phyloP scores from a whole-genome alignment of 2,113 vertebrate species.

The Setophaga kirtlandii region DNA sequence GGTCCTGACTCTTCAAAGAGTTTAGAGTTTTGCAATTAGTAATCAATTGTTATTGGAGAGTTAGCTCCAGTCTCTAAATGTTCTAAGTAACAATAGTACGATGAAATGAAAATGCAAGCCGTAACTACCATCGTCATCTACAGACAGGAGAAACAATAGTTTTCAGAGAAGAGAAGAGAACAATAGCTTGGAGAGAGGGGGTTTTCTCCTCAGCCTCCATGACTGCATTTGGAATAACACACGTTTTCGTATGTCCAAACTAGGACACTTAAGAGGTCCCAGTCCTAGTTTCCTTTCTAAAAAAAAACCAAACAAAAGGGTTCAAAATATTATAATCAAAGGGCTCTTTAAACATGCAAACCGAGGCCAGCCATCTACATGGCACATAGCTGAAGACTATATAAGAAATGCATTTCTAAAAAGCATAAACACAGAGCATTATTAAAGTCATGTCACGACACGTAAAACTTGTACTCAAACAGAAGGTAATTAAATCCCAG shows the following conservation, averaged over 20 bases:
- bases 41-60: not conserved
- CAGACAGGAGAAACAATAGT: not conserved
- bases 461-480: not conserved
- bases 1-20: not conserved
- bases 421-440: not conserved
- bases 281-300: not conserved
- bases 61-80: not conserved
- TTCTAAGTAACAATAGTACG: not conserved
- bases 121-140: not conserved
- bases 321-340: not conserved
- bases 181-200: not conserved
- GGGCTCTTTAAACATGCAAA: not conserved
- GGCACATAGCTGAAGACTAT: not conserved
- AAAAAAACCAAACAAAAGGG: not conserved
- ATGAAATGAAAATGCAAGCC: not conserved
- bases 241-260: not conserved
- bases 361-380: not conserved
- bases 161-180: not conserved
- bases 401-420: slow-evolving; percentile 25
- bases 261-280: not conserved
- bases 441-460: slow-evolving; percentile 12
- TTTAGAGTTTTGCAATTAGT: not conserved
- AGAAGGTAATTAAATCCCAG: slow-evolving; percentile 1
- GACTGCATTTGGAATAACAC: not conserved
- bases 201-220: not conserved